phyloP scores from a whole-genome alignment of 2,113 vertebrate species.

The Neodon shergylaensis region DNA sequence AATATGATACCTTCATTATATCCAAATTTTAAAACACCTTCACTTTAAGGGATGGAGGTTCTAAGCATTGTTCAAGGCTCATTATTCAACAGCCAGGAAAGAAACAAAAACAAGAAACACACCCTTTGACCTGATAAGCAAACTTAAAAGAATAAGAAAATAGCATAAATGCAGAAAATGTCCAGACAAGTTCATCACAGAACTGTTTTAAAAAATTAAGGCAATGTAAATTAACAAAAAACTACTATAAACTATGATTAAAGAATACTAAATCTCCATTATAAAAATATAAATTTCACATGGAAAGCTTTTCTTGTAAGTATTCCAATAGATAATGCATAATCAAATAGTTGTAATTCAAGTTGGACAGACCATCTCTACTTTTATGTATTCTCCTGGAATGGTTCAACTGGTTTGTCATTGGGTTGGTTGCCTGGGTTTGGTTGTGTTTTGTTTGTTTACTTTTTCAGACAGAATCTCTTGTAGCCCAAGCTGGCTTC shows the following conservation, averaged over 20 bases:
- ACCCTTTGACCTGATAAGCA: neutral
- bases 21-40: constrained; percentile 31
- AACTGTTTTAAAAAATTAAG: neutral
- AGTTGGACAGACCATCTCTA: neutral
- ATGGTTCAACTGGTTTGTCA: neutral
- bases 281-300: neutral
- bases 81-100: neutral
- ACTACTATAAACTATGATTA: constrained; percentile 19
- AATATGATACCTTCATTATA: neutral
- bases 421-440: neutral
- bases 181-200: constrained; percentile 34
- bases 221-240: neutral
- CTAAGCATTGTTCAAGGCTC: neutral
- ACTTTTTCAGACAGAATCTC: neutral
- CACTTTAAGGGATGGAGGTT: neutral
- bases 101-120: neutral
- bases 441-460: neutral
- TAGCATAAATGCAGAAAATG: neutral
- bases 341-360: constrained; percentile 4
- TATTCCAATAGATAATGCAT: constrained; percentile 2
- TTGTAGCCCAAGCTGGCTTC: neutral
- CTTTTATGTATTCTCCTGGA: neutral
- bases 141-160: constrained; percentile 21
- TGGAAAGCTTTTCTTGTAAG: neutral
- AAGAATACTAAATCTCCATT: constrained; percentile 25